phyloP scores from a whole-genome alignment of 2,113 vertebrate species.

The Ophthalmolycus amberensis region DNA sequence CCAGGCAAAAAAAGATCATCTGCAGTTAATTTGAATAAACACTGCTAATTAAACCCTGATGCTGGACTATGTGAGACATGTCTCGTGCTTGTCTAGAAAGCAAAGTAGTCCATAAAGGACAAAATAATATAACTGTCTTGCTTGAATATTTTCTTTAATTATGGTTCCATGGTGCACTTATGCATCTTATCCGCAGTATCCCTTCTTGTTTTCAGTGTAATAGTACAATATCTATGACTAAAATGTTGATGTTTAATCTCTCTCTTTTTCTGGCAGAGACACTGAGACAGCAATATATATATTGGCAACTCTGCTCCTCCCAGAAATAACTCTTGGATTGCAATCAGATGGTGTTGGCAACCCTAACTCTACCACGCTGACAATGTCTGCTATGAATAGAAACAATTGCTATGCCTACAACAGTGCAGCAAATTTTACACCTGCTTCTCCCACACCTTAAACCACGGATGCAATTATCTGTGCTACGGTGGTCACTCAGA shows the following conservation, averaged over 20 bases:
- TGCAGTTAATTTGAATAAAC: constrained; percentile 33
- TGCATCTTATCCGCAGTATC: background rate
- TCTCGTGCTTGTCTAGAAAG: constrained; percentile 9
- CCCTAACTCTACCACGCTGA: constrained; percentile 24
- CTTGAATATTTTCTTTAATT: background rate
- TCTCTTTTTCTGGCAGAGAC: background rate
- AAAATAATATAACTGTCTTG: background rate
- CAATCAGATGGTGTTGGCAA: constrained; percentile 44
- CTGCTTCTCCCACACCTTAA: constrained; percentile 55
- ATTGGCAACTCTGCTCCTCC: background rate
- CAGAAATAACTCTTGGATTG: constrained; percentile 34
- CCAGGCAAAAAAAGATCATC: constrained; percentile 20
- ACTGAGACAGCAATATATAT: constrained; percentile 17
- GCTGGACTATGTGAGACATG: background rate
- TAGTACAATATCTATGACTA: background rate
- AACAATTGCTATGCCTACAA: constrained; percentile 42
- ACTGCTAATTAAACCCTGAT: constrained; percentile 14
- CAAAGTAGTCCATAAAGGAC: background rate
- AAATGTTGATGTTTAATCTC: background rate
- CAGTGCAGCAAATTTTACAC: constrained; percentile 37
- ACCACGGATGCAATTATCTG: constrained; percentile 56
- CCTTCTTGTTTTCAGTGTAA: background rate
- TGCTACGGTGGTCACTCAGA: constrained; percentile 24
- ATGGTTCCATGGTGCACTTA: too few species aligned
- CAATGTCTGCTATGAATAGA: constrained; percentile 59